Evolutionary conservation across 2,888 invertebrate species (phyloP), one percentile per base, ranked within the genome.

Genomic region (Archips crataeganus): DNA sequence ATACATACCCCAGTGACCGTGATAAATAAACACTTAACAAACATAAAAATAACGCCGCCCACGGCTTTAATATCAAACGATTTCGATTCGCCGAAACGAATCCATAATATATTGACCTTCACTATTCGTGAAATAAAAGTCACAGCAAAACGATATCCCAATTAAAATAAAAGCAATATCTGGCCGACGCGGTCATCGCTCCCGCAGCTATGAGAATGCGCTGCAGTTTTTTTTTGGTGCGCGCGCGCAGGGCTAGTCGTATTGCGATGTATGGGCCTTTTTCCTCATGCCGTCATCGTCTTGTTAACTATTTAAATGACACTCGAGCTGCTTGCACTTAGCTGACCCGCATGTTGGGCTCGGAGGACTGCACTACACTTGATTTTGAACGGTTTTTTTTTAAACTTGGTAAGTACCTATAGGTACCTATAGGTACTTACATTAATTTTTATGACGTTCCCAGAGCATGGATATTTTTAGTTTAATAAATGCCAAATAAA

Each of bases 131-230:
- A 39, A 39, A 62, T 62, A 23, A 42, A 34, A 62, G 62, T 57
- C 57, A 11, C 57, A 32, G 9, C 57, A 32, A 65, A 64, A 45
- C 45, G 49, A 45, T 23, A 57, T 32, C 3, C 10, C 57, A 57
- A 60, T 60, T 60, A 60, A 62, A 62, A 62, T 45, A 62, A 62
- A 62, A 62, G 62, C 62, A 45, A 60, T 62, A 45, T 45, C 15
- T 63, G n/a, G 45, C 34, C n/a, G 64, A 3, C 13, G 32, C 64
- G 64, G 64, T 64, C 64, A 34, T n/a, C 47, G 64, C 64, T 39
- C 64, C 47, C 47, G 34, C 23, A 4, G 72, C 63, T 68, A 63
- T 66, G 60, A 62, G 72, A 73, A 72, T 62, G 47, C 42, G 47
- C 54, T 57, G 45, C 45, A 39, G 65, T 72, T 72, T 72, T 72